phyloP scores from a whole-genome alignment of 2,888 invertebrate genomes.

The Cheiracanthium punctorium region DNA sequence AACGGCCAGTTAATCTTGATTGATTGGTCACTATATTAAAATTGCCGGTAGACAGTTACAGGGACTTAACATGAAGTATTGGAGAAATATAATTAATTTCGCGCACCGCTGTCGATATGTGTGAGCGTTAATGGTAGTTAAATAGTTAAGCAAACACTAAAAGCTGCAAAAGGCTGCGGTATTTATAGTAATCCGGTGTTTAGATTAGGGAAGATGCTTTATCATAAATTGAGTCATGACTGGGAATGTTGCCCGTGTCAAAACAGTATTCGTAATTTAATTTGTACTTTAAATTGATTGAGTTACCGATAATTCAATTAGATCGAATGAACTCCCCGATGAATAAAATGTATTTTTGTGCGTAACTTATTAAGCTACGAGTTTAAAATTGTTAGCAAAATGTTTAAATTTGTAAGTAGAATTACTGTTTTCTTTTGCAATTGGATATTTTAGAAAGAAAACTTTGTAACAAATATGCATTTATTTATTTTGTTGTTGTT shows the following conservation, averaged over 20 bases:
- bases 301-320: no score
- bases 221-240: background rate
- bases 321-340: no score
- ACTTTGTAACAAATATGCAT: no score
- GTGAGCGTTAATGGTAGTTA: background rate
- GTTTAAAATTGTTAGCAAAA: no score
- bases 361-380: no score
- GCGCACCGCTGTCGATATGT: background rate
- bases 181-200: background rate
- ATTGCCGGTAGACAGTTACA: constrained; percentile 18
- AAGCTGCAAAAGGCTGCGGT: background rate
- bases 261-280: background rate
- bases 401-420: no score
- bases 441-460: no score
- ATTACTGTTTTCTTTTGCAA: no score
- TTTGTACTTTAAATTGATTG: no score
- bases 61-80: background rate
- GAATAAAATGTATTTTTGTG: no score
- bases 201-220: background rate
- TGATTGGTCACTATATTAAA: constrained; percentile 50
- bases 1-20: constrained; percentile 60
- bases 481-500: no score
- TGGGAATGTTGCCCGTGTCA: background rate
- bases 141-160: background rate
- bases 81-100: constrained; percentile 3